Conservation (phyloP, 2,113 vertebrate genomes). For the Pelodiscus sinensis region DNA sequence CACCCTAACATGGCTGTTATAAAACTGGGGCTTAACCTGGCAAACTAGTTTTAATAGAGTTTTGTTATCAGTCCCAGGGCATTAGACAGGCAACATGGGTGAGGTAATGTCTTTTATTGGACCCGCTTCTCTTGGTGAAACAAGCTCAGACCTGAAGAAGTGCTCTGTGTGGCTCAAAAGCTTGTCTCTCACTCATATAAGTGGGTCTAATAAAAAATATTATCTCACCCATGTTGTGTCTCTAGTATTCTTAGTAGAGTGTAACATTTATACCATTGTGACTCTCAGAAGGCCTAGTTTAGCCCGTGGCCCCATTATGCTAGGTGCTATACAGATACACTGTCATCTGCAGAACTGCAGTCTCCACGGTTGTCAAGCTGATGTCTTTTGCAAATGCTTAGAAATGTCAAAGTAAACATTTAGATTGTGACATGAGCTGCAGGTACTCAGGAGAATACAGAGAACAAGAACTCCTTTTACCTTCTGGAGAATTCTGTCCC, state of each 20-base stretch:
- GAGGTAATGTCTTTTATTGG: not conserved
- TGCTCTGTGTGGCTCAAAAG: not conserved
- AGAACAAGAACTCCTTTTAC: not conserved
- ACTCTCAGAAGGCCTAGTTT: not conserved
- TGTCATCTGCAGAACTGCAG: not conserved
- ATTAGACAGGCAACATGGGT: not conserved
- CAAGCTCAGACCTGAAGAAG: not conserved
- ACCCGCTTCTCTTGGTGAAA: not conserved
- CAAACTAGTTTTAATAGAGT: not conserved
- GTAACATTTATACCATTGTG: no score
- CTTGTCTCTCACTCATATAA: not conserved
- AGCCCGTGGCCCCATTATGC: not conserved
- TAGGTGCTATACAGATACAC: not conserved
- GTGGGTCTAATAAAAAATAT: not conserved
- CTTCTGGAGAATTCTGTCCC: not conserved
- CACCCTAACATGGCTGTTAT: not conserved
- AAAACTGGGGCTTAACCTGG: not conserved
- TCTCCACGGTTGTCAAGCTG: not conserved
- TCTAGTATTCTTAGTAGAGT: not conserved
- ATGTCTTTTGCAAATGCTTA: not conserved
- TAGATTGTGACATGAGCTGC: not conserved
- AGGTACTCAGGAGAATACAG: accelerated
- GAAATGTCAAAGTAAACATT: not conserved
- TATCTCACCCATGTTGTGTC: not conserved
- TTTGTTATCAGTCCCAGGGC: not conserved